These are phyloP conservation scores for Parasteatoda tepidariorum DNA, from an alignment of 1,140 invertebrate species.

Conservation along the genomic window DNA sequence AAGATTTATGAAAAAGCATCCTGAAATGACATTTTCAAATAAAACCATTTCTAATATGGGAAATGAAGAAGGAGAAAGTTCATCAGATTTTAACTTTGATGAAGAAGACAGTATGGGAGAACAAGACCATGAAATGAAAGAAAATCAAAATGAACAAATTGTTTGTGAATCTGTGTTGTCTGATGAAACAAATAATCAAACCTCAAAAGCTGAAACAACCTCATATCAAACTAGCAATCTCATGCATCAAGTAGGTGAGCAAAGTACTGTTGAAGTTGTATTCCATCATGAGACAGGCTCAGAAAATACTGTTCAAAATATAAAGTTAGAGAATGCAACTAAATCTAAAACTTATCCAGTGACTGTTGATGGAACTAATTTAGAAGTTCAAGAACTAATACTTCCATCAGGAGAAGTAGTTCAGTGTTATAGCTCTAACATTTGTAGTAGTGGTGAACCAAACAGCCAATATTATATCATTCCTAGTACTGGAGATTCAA, in stretches of 20 bases:
- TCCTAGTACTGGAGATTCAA: conserved; percentile 32
- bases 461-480: conserved; percentile 43
- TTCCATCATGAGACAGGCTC: not conserved
- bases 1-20: conserved; percentile 49
- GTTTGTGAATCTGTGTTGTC: conserved; percentile 17
- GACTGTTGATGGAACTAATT: conserved; percentile 14
- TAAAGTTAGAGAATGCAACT: not conserved
- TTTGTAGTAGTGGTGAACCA: conserved; percentile 21
- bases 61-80: not conserved
- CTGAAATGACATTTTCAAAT: conserved; percentile 23
- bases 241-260: not conserved
- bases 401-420: conserved; percentile 44
- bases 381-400: conserved; percentile 44
- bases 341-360: conserved; percentile 12
- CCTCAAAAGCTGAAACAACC: not conserved
- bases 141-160: not conserved
- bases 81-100: conserved; percentile 55
- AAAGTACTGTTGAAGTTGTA: not conserved
- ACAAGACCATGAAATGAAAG: not conserved
- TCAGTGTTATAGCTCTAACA: conserved; percentile 35
- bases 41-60: not conserved
- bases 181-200: not conserved
- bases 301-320: not conserved
- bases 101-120: conserved; percentile 23
- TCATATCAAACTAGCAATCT: not conserved